These are phyloP conservation scores for Parazoanthus swiftii DNA, from an alignment of 92 coral and sea anemone genomes.

Conservation along the genomic window DNA sequence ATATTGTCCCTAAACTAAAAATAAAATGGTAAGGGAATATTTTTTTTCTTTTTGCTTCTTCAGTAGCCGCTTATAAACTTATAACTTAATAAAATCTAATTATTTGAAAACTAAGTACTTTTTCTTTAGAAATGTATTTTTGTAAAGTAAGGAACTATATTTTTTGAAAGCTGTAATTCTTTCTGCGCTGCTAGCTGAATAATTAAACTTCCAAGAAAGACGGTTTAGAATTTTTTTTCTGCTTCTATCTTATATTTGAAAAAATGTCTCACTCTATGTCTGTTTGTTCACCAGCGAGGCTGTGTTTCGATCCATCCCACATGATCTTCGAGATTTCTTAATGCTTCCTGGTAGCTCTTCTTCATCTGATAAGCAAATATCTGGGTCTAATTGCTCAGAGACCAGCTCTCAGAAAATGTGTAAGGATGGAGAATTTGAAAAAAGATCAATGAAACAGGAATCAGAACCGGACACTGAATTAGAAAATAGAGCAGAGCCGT, in stretches of 20 bases:
- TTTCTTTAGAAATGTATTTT: too few relatives aligned
- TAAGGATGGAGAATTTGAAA: background rate
- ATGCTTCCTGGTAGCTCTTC: background rate
- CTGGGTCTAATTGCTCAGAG: background rate
- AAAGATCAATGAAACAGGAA: slow-evolving; percentile 5
- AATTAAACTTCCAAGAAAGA: too few relatives aligned
- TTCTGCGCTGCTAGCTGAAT: too few relatives aligned
- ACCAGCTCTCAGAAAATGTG: background rate
- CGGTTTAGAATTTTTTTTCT: background rate
- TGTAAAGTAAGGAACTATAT: too few relatives aligned
- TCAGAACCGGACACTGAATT: background rate
- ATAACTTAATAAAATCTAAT: too few relatives aligned
- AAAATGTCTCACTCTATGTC: background rate
- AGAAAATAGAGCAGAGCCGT: background rate
- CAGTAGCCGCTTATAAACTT: too few relatives aligned
- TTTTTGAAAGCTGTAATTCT: too few relatives aligned
- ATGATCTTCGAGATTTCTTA: background rate
- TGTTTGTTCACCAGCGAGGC: background rate
- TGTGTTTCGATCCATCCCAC: slow-evolving; percentile 5
- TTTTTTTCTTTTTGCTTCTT: too few relatives aligned
- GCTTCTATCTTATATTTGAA: background rate
- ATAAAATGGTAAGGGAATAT: too few relatives aligned
- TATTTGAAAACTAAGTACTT: too few relatives aligned
- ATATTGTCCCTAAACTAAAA: too few relatives aligned
- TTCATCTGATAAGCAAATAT: background rate